phyloP scores from a whole-genome alignment of 1,140 invertebrate genomes.

The Drosophila obscura region DNA sequence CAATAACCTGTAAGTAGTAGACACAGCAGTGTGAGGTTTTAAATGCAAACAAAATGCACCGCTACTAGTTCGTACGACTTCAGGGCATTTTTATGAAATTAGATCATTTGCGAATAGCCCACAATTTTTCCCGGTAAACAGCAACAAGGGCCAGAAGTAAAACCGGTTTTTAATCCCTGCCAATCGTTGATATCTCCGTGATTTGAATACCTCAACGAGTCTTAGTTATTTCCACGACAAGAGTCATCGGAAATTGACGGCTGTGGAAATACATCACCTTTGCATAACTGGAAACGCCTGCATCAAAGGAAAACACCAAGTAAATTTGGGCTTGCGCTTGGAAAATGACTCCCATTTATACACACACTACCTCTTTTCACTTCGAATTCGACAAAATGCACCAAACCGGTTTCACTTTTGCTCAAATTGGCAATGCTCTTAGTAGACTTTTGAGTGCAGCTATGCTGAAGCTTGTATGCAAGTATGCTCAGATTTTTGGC shows the following conservation, averaged over 20 bases:
- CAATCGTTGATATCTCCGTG: constrained; percentile 18
- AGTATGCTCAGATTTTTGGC: too few relatives aligned
- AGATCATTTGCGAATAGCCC: not conserved
- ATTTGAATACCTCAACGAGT: constrained; percentile 12
- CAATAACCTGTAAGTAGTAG: constrained; percentile 64
- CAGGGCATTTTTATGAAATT: not conserved
- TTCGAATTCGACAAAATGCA: constrained; percentile 9
- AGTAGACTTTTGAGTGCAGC: constrained; percentile 2
- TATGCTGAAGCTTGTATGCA: not conserved
- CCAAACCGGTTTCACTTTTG: constrained; percentile 26
- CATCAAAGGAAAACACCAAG: constrained; percentile 11
- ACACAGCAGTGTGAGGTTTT: not conserved
- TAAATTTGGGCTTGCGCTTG: not conserved
- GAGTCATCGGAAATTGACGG: constrained; percentile 6
- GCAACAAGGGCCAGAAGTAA: constrained; percentile 19
- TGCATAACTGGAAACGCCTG: not conserved
- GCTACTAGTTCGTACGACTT: not conserved
- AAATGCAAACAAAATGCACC: constrained; percentile 23
- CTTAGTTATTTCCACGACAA: not conserved
- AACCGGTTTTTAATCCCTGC: constrained; percentile 16
- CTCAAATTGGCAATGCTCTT: constrained; percentile 17
- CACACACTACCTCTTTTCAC: constrained; percentile 12
- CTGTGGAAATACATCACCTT: constrained; percentile 3
- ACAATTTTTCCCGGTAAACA: not conserved
- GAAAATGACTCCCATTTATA: constrained; percentile 8